Evolutionary conservation across 2,113 vertebrate species (phyloP).

Genomic region (Mixornis gularis): DNA sequence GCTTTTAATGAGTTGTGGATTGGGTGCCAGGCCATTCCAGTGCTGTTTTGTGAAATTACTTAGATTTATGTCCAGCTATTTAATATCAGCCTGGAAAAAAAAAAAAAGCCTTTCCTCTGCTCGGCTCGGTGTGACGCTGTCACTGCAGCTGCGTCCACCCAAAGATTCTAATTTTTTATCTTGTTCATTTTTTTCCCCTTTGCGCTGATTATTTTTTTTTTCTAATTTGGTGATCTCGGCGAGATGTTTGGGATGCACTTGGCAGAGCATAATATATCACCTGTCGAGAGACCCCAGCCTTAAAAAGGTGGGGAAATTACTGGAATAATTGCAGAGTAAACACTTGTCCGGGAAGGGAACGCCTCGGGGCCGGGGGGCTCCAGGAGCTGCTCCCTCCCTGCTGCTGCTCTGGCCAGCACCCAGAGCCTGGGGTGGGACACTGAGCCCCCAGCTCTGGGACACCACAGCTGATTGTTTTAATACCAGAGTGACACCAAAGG

Average conservation of each 20-base stretch:
- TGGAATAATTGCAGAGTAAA: neutral
- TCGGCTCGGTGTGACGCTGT: neutral
- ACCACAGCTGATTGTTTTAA: slow-evolving; percentile 70
- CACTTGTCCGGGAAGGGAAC: neutral
- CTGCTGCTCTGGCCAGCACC: neutral
- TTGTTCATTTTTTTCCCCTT: neutral
- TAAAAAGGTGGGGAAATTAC: neutral
- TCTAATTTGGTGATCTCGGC: neutral
- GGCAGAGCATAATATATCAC: neutral
- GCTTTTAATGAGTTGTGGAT: neutral
- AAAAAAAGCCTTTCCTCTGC: neutral
- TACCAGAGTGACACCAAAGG: slow-evolving; percentile 75
- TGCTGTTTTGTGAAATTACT: slow-evolving; percentile 8
- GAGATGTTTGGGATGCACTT: neutral
- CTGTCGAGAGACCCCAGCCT: neutral
- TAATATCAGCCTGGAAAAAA: neutral
- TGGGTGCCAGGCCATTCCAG: neutral
- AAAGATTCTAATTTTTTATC: slow-evolving; percentile 15
- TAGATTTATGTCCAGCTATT: neutral
- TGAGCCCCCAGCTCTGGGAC: slow-evolving; percentile 31
- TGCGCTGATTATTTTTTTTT: slow-evolving; percentile 1
- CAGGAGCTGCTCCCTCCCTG: accelerated
- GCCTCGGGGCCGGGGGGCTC: neutral
- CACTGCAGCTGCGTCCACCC: neutral
- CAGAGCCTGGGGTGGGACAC: slow-evolving; percentile 35